phyloP scores from a whole-genome alignment of 2,888 invertebrate genomes.

The Dioctria linearis region DNA sequence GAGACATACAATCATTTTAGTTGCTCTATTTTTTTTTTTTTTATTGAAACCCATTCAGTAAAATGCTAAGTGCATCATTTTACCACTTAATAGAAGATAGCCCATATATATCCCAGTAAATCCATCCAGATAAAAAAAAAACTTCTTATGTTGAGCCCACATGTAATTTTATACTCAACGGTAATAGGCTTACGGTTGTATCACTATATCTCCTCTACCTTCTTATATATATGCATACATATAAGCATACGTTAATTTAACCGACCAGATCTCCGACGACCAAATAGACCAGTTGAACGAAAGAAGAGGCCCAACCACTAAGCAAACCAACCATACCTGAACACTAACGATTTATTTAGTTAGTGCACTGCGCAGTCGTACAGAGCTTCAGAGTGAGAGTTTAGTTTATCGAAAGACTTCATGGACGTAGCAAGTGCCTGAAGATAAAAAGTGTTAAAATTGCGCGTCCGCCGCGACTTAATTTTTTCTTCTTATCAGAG shows the following conservation, averaged over 20 bases:
- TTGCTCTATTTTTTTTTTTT: neutral
- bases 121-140: neutral
- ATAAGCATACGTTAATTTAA: neutral
- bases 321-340: conserved; percentile 53
- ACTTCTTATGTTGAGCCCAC: conserved; percentile 37
- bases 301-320: conserved; percentile 14
- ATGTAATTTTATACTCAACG: conserved; percentile 31
- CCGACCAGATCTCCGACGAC: neutral
- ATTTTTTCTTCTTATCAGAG: neutral
- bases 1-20: conserved; percentile 4
- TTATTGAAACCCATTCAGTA: neutral
- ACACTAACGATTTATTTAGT: conserved; percentile 43
- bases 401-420: conserved; percentile 57
- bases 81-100: conserved; percentile 25
- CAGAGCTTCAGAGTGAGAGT: conserved; percentile 9
- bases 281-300: conserved; percentile 37
- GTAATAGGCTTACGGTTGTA: conserved; percentile 15
- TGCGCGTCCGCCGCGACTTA: conserved; percentile 27
- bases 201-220: neutral
- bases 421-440: conserved; percentile 56
- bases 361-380: conserved; percentile 6
- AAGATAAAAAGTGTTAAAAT: neutral
- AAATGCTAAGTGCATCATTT: neutral
- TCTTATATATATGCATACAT: too few relatives aligned
- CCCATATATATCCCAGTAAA: neutral